Percentiles rank a stretch among this genome's conserved stretches.
phyloP scores from a whole-genome alignment of 2,797 vertebrate species.

The Rhyacichthys aspro region DNA sequence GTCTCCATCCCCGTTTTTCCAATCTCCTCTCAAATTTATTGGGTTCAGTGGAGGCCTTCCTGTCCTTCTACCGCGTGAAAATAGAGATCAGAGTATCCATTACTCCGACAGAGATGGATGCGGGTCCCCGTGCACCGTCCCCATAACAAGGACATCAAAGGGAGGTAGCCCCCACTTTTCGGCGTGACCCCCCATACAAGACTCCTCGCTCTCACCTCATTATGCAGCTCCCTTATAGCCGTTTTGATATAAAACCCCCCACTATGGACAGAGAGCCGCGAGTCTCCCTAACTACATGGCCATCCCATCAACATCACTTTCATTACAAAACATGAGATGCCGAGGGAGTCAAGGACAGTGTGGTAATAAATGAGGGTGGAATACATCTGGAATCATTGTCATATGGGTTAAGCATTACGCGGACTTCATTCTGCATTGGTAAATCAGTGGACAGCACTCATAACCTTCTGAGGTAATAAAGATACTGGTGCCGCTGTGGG shows the following conservation, averaged over 20 bases:
- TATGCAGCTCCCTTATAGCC: conserved; percentile 86
- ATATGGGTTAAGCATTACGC: conserved; percentile 84
- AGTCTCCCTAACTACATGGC: conserved; percentile 83
- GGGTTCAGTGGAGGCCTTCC: conserved; percentile 88
- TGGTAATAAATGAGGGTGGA: conserved; percentile 88
- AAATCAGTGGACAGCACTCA: conserved; percentile 84
- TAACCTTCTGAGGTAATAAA: conserved; percentile 84
- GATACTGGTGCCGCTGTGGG: conserved; percentile 77
- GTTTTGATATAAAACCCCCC: conserved; percentile 86
- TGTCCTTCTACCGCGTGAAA: conserved; percentile 85
- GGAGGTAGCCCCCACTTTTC: conserved; percentile 85
- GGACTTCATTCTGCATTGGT: conserved; percentile 87
- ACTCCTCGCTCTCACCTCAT: conserved; percentile 85
- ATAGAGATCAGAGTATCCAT: conserved; percentile 90
- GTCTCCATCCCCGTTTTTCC: conserved; percentile 85
- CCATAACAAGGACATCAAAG: conserved; percentile 88
- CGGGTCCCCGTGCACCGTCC: conserved; percentile 78
- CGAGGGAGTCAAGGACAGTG: conserved; percentile 86
- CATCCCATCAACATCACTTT: conserved; percentile 89
- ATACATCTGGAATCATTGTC: conserved; percentile 87
- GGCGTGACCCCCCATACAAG: conserved; percentile 83
- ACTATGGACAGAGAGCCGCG: conserved; percentile 78
- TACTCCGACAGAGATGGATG: conserved; percentile 89
- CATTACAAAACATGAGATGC: conserved; percentile 91
- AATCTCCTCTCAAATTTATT: conserved; percentile 89